phyloP scores from a whole-genome alignment of 2,113 vertebrate species.

The Chaetodon trifascialis region DNA sequence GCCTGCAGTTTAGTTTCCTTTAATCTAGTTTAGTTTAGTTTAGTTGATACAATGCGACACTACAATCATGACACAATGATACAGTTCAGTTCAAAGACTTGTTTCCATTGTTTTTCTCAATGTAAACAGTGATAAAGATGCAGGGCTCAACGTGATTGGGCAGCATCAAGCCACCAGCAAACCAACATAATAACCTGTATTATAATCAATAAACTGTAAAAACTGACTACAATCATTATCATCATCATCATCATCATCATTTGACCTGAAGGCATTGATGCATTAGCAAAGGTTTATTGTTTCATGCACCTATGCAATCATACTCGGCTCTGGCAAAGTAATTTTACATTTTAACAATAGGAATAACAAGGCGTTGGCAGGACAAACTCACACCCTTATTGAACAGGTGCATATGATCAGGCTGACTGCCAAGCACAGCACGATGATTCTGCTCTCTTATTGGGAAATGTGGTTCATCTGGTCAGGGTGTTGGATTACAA shows the following conservation, averaged over 20 bases:
- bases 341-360: neutral
- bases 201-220: no score
- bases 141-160: neutral
- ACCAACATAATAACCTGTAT: no score
- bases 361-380: neutral
- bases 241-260: neutral
- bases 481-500: slow-evolving; percentile 8
- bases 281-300: no score
- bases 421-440: accelerated
- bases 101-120: no score
- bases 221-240: no score
- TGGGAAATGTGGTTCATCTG: neutral
- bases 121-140: neutral
- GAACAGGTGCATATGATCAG: neutral
- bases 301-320: no score
- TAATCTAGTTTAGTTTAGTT: neutral
- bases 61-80: neutral
- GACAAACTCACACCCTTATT: neutral
- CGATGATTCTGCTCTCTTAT: neutral
- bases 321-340: neutral
- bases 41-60: neutral
- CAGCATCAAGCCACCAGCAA: neutral
- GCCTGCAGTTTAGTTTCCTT: no score
- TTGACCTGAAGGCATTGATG: neutral
- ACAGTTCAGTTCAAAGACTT: no score